Evolutionary conservation across 2,113 vertebrate genomes (phyloP), one percentile per base, ranked within the genome.

Genomic region (Argyrosomus japonicus): DNA sequence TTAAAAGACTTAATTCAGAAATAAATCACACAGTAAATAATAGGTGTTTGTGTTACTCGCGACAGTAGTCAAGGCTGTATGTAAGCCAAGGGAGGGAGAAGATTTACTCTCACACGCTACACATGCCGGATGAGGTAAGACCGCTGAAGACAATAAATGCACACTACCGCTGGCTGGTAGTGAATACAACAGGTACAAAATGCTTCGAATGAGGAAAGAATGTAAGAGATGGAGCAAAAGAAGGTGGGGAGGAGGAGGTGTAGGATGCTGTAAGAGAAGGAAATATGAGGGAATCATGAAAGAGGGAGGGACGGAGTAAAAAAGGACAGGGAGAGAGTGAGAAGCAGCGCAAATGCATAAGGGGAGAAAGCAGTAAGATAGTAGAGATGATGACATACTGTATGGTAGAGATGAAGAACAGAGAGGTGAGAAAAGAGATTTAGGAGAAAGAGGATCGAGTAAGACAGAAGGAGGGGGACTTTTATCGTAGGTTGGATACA

Each of bases 11-110:
- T 94, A 91, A 94, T 93, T 94, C 79, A 93, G 88, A 90, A 95
- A 95, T 95, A 94, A 93, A 95, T 94, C 90, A 94, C 81, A 88
- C 64, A 79, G 91, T 93, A 95, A 96, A 94, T 94, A 94, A 95
- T 88, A 85, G 85, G 78, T 87, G 87, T 92, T 93, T 92, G 84
- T 87, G 91, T 87, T 89, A 88, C 90, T 58, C 5, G 32, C 29
- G 80, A 90, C 83, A 87, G 81, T 62, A 75, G 87, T 81, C 77
- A 71, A 82, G 84, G 81, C 82, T 72, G 70, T 70, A 68, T 47
- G 76, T 81, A 79, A 80, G 77, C 75, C 18, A 70, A 56, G 63
- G 57, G 47, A 75, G 61, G 45, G 21, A 64, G 47, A 58, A 87
- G 84, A 94, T 93, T 92, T 93, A 94, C 77, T 77, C 58, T 75